Conservation (phyloP, 2,797 vertebrate species). For the Trachops cirrhosus region DNA sequence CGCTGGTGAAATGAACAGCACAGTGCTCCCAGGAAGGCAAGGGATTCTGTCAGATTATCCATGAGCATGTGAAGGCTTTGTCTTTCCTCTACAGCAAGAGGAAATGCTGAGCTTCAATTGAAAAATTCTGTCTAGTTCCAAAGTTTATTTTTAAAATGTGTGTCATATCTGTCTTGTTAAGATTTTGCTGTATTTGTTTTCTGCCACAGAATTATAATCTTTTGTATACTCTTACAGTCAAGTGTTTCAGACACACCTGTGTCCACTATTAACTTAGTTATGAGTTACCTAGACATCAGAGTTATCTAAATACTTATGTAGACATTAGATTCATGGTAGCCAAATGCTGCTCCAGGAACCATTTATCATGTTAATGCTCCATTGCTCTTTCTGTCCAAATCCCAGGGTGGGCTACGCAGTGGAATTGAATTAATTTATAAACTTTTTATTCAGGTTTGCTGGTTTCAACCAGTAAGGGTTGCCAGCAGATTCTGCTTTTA, state of each 20-base stretch:
- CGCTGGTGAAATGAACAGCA: background rate
- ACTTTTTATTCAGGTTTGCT: background rate
- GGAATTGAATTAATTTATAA: background rate
- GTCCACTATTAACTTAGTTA: background rate
- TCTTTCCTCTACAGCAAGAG: background rate
- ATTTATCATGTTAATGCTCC: background rate
- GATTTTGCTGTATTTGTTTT: background rate
- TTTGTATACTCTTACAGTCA: background rate
- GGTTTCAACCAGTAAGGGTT: background rate
- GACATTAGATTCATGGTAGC: background rate
- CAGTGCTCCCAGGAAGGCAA: background rate
- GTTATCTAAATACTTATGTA: background rate
- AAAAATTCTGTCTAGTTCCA: background rate
- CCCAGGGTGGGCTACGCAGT: background rate
- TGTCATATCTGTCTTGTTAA: background rate
- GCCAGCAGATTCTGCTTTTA: background rate
- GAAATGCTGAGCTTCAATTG: background rate
- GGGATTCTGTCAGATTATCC: background rate
- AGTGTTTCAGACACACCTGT: background rate
- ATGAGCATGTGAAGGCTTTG: background rate
- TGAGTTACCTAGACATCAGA: background rate
- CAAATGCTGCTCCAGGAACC: background rate
- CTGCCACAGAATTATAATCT: background rate
- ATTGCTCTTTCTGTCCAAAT: background rate
- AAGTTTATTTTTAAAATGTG: constrained; percentile 18